phyloP scores from a whole-genome alignment of 2,888 invertebrate genomes.

The Watsonalla binaria region DNA sequence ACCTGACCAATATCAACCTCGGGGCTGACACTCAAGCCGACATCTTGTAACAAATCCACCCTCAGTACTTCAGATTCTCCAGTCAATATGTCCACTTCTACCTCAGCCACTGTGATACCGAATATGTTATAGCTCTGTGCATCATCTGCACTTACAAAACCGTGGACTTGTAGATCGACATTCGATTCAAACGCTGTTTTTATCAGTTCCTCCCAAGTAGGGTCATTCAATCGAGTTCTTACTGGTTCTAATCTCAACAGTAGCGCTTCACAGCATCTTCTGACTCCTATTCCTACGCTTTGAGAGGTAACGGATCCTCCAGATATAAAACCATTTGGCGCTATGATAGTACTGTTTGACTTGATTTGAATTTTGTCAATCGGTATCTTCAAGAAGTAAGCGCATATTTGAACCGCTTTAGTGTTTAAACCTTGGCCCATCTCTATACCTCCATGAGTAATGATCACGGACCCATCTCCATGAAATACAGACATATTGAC shows the following conservation, averaged over 20 bases:
- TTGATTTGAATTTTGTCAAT: slow-evolving; percentile 79
- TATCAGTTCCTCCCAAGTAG: slow-evolving; percentile 78
- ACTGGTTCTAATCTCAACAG: slow-evolving; percentile 51
- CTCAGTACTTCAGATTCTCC: slow-evolving; percentile 82
- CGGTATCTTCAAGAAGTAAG: slow-evolving; percentile 82
- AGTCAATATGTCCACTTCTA: slow-evolving; percentile 87
- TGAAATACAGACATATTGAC: slow-evolving; percentile 81
- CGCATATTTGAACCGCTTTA: slow-evolving; percentile 85
- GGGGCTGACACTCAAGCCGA: slow-evolving; percentile 83
- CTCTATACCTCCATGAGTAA: slow-evolving; percentile 83
- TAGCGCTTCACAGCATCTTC: slow-evolving; percentile 35
- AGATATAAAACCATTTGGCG: slow-evolving; percentile 76
- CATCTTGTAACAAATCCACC: slow-evolving; percentile 84
- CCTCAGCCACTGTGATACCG: slow-evolving; percentile 81
- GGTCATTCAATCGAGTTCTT: slow-evolving; percentile 61
- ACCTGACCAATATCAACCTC: slow-evolving; percentile 84
- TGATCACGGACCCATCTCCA: slow-evolving; percentile 81
- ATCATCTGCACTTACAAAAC: slow-evolving; percentile 60
- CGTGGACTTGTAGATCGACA: slow-evolving; percentile 74
- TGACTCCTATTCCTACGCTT: slow-evolving; percentile 60
- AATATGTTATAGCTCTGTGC: slow-evolving; percentile 77
- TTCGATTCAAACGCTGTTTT: slow-evolving; percentile 64
- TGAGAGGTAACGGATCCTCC: slow-evolving; percentile 77
- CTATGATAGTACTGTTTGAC: slow-evolving; percentile 69
- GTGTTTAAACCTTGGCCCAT: slow-evolving; percentile 89